These are phyloP conservation scores for Lymantria monacha DNA, from an alignment of 2,888 invertebrate species.

Conservation along the genomic window DNA sequence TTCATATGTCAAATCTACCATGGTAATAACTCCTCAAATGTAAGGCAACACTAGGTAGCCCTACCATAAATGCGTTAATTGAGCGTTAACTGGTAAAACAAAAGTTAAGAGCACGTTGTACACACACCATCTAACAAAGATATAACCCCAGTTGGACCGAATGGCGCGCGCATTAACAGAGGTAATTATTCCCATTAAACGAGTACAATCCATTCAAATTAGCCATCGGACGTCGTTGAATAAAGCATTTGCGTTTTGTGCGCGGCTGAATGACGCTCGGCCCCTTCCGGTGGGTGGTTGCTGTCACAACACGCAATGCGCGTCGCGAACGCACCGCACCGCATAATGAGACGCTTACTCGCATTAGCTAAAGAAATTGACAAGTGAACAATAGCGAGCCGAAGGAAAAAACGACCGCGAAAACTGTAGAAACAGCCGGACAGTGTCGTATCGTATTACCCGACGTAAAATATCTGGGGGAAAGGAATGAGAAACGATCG, in stretches of 20 bases:
- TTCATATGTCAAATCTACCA: not conserved
- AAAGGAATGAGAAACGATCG: conserved; percentile 80
- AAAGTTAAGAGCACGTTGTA: conserved; percentile 49
- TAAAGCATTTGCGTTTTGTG: conserved; percentile 79
- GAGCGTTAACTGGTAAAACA: conserved; percentile 53
- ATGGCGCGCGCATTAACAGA: conserved; percentile 52
- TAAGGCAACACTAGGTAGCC: conserved; percentile 36
- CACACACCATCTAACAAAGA: conserved; percentile 48
- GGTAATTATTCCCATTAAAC: conserved; percentile 78
- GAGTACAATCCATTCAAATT: conserved; percentile 79
- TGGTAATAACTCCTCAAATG: conserved; percentile 39
- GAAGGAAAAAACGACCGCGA: conserved; percentile 72
- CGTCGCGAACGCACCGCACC: conserved; percentile 77
- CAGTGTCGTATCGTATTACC: conserved; percentile 82
- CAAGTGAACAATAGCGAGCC: conserved; percentile 80
- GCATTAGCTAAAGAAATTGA: conserved; percentile 83
- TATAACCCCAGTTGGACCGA: conserved; percentile 41
- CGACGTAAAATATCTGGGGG: conserved; percentile 81
- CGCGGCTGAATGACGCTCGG: conserved; percentile 77
- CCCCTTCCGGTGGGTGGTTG: conserved; percentile 81
- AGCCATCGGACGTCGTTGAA: conserved; percentile 77
- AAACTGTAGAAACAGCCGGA: conserved; percentile 79
- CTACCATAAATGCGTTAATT: conserved; percentile 47
- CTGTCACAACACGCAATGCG: conserved; percentile 81
- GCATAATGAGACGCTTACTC: conserved; percentile 83